Conservation (phyloP, 2,113 vertebrate genomes). For the Colossoma macropomum region DNA sequence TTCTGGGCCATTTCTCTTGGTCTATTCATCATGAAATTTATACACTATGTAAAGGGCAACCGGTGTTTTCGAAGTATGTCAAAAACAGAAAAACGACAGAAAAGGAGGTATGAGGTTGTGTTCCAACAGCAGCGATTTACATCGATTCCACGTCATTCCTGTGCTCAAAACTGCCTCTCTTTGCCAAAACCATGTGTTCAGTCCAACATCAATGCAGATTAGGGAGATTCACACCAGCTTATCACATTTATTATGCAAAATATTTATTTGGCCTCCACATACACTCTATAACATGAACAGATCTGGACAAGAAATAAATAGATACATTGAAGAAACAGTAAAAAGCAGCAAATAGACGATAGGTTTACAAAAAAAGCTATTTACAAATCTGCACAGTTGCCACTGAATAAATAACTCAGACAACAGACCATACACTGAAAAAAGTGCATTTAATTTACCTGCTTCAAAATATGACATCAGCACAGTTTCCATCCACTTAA, state of each 20-base stretch:
- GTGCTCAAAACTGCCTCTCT: background rate
- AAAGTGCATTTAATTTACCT: background rate
- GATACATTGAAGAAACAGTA: slow-evolving; percentile 56
- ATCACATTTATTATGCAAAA: slow-evolving; percentile 69
- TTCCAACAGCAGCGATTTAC: no score
- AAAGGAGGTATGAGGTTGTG: no score
- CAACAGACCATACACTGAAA: slow-evolving; percentile 24
- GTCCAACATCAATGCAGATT: slow-evolving; percentile 1
- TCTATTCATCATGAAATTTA: no score
- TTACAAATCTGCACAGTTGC: slow-evolving; percentile 48
- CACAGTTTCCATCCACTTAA: background rate
- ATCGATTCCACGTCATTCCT: background rate
- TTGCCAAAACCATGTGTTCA: background rate
- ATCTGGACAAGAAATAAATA: slow-evolving; percentile 68
- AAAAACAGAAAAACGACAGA: no score
- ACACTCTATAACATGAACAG: slow-evolving; percentile 54
- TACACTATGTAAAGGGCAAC: no score
- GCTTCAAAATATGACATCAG: background rate
- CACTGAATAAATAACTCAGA: slow-evolving; percentile 46
- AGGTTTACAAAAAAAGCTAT: slow-evolving; percentile 40
- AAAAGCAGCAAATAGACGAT: slow-evolving; percentile 34
- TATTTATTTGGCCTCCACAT: slow-evolving; percentile 66
- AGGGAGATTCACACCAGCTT: background rate
- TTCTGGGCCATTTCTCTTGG: no score
- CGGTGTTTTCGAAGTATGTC: no score